A percentile compares a stretch with the other conserved stretches of the same genome.
Evolutionary conservation across 2,888 invertebrate species (phyloP).

Genomic region (Plebejus anna): DNA sequence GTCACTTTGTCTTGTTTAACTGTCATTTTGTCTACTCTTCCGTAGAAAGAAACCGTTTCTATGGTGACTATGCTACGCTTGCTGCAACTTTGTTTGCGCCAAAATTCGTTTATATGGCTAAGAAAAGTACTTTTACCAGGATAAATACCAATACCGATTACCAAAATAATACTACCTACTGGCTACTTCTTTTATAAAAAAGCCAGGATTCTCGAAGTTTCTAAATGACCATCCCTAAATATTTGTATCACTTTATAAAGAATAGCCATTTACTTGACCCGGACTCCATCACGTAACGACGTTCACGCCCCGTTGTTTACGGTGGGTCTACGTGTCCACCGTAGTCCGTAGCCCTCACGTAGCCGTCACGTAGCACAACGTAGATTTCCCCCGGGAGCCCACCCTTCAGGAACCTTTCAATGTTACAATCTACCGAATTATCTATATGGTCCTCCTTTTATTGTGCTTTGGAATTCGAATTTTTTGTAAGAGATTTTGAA

Average conservation of each 20-base stretch:
- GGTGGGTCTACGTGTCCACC: constrained; percentile 3
- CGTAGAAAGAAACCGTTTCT: too few species aligned
- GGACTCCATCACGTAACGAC: constrained; percentile 1
- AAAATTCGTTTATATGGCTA: too few species aligned
- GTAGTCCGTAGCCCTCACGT: constrained; percentile 4
- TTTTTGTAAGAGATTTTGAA: background rate
- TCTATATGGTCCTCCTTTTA: constrained; percentile 2
- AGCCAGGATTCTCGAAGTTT: background rate
- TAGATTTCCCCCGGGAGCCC: background rate
- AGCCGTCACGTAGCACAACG: background rate
- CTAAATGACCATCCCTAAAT: background rate
- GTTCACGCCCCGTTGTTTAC: constrained; percentile 16
- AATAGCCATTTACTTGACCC: background rate
- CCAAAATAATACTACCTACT: too few species aligned
- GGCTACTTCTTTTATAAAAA: background rate
- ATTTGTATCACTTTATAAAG: background rate
- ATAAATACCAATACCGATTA: too few species aligned
- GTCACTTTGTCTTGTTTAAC: too few species aligned
- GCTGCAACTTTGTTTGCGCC: too few species aligned
- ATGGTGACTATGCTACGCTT: too few species aligned
- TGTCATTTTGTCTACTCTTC: too few species aligned
- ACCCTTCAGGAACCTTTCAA: constrained; percentile 8
- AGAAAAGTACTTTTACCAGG: too few species aligned
- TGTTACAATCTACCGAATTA: constrained; percentile 8
- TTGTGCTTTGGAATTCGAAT: background rate